phyloP scores from a whole-genome alignment of 2,888 invertebrate genomes.

The Bellardia pandia region DNA sequence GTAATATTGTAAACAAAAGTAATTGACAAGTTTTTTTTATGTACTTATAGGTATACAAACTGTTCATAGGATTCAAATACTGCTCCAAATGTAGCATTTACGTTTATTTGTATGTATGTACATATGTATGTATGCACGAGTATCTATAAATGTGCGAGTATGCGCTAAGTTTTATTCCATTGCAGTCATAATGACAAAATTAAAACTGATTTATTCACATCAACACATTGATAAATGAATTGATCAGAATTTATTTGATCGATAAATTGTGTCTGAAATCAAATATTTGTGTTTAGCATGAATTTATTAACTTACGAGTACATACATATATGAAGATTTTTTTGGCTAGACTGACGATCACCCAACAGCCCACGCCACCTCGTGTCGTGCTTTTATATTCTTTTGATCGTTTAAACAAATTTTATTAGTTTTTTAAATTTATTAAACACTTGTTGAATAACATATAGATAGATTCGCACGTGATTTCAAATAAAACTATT shows the following conservation, averaged over 20 bases:
- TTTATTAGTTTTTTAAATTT: constrained; percentile 42
- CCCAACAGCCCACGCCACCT: constrained; percentile 32
- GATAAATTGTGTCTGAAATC: background rate
- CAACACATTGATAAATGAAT: constrained; percentile 13
- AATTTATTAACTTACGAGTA: constrained; percentile 7
- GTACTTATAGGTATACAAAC: too few species aligned
- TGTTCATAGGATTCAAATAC: too few species aligned
- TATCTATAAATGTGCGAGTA: too few species aligned
- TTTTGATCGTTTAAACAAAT: constrained; percentile 34
- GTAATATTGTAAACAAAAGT: too few species aligned
- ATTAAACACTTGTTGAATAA: constrained; percentile 58
- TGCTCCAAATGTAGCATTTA: too few species aligned
- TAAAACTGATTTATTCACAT: background rate
- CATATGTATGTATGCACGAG: too few species aligned
- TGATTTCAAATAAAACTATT: constrained; percentile 20
- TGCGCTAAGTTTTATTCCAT: too few species aligned
- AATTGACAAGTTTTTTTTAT: too few species aligned
- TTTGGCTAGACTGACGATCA: constrained; percentile 32
- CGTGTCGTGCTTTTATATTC: background rate
- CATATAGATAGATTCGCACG: constrained; percentile 24
- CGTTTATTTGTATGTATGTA: too few species aligned
- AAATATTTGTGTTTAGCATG: constrained; percentile 17
- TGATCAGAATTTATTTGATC: constrained; percentile 24
- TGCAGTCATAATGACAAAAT: background rate
- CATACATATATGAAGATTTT: background rate